Evolutionary conservation across 2,797 vertebrate genomes (phyloP), one percentile per base, ranked within the genome.

Genomic region (Pipistrellus kuhlii): DNA sequence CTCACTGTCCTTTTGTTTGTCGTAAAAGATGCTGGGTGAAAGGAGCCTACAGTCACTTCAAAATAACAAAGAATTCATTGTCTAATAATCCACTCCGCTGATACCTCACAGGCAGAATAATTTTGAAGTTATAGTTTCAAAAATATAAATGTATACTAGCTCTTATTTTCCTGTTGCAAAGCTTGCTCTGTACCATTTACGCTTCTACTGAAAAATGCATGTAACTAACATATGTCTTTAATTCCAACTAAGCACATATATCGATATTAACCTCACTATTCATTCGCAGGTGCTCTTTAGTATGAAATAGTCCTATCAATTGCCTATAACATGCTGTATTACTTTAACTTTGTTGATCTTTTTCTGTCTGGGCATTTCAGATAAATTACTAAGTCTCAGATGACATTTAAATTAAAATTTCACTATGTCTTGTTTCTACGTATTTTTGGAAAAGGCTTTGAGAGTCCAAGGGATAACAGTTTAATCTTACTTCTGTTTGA

Each of bases 371-470:
- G 48, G 3, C 48, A 91, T 94, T 95, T 90, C 32, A 91, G 89
- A 94, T 81, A 76, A 93, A 93, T 93, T 87, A 55, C 51, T 77
- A 82, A 62, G 9, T 57, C 30, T 82, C 30, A 25, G 48, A 59
- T 96, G 96, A 81, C 95, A 96, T 92, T 94, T 94, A 73, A 88
- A 82, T 95, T 92, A 93, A 84, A 95, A 77, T 92, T 82, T 93
- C 72, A 94, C 46, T 20, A 32, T 83, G 80, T 91, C 44, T 96
- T 18, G 59, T 66, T 93, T 86, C 30, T 90, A 93, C 62, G 59
- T 64, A 68, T 92, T 94, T 88, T 94, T 77, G 89, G 72, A 64
- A 81, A 71, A 93, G 30, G 17, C 44, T 85, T 94, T 96, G 90
- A 86, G 53, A 93, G 53, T 59, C 13, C 51, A 86, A n/a, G 13